phyloP scores from a whole-genome alignment of 2,113 vertebrate species.

The Charina bottae region DNA sequence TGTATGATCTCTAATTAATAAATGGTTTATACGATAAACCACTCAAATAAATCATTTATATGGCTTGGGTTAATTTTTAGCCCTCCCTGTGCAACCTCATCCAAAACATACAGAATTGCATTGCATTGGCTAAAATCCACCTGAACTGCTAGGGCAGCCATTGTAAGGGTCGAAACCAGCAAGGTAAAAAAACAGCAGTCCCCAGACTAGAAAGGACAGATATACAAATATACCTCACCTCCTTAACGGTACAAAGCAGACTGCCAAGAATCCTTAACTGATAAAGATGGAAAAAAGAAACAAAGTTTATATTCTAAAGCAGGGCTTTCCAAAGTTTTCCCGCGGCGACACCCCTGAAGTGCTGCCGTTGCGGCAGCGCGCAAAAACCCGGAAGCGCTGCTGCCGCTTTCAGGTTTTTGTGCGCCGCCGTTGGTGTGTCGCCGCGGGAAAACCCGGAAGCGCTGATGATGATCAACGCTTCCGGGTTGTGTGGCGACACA shows the following conservation, averaged over 20 bases:
- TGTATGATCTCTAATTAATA: neutral
- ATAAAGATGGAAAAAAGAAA: neutral
- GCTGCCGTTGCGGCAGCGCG: too few species aligned
- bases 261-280: neutral
- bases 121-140: neutral
- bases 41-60: too few species aligned
- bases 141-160: neutral
- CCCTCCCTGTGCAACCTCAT: neutral
- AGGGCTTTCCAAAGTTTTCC: too few species aligned
- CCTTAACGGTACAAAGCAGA: neutral
- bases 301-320: neutral
- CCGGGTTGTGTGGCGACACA: too few species aligned
- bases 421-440: too few species aligned
- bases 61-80: neutral
- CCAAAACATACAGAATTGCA: neutral
- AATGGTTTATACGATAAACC: neutral
- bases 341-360: too few species aligned
- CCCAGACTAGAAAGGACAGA: neutral
- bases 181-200: neutral
- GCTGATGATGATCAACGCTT: too few species aligned
- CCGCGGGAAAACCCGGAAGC: too few species aligned
- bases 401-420: too few species aligned
- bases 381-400: too few species aligned
- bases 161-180: neutral
- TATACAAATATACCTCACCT: neutral